A percentile compares a stretch with the other conserved stretches of the same genome.
These are phyloP conservation scores for Scotopteryx bipunctaria DNA, from an alignment of 2,888 invertebrate species.

Conservation along the genomic window DNA sequence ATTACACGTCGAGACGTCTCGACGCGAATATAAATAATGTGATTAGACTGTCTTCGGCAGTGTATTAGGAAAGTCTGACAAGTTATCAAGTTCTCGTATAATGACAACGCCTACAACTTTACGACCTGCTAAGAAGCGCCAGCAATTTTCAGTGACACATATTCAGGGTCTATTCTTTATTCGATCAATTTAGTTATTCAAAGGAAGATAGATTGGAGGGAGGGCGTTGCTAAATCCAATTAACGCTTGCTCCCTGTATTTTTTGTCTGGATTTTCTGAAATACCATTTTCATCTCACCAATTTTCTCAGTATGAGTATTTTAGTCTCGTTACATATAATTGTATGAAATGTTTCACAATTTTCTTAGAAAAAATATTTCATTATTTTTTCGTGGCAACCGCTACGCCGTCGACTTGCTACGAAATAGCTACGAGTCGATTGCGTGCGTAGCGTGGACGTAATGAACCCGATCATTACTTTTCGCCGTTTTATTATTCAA, in stretches of 20 bases:
- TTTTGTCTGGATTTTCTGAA: neutral
- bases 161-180: constrained; percentile 12
- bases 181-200: constrained; percentile 5
- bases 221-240: constrained; percentile 2
- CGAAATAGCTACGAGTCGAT: constrained; percentile 2
- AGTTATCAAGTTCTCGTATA: constrained; percentile 23
- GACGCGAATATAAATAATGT: constrained; percentile 58
- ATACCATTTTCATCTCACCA: neutral
- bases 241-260: neutral
- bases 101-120: constrained; percentile 18
- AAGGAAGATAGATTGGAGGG: neutral
- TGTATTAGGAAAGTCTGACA: constrained; percentile 19
- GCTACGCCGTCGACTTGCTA: constrained; percentile 18
- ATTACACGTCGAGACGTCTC: constrained; percentile 42
- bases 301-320: neutral
- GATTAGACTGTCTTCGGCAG: constrained; percentile 34
- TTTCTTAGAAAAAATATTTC: neutral
- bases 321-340: neutral
- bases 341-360: neutral
- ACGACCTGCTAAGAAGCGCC: constrained; percentile 5
- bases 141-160: constrained; percentile 12
- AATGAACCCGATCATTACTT: neutral
- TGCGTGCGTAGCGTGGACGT: neutral
- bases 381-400: constrained; percentile 4
- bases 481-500: neutral